Evolutionary conservation across 2,113 vertebrate species (phyloP).

Genomic region (Thymallus thymallus): DNA sequence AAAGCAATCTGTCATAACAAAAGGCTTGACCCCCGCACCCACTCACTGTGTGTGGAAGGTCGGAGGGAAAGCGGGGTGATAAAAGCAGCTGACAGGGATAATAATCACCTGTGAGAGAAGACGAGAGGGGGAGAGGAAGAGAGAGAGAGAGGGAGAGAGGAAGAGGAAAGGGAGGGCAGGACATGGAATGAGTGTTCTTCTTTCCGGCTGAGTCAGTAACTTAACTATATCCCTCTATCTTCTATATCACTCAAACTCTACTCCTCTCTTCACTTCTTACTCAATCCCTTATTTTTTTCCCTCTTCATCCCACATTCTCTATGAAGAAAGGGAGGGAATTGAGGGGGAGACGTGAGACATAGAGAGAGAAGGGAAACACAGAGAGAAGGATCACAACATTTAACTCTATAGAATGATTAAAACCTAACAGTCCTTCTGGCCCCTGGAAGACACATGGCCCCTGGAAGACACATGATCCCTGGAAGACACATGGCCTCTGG

Average conservation of each 20-base stretch:
- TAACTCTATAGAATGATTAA: neutral
- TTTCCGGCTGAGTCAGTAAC: neutral
- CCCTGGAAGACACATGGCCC: too few relatives aligned
- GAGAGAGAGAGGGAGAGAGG: too few relatives aligned
- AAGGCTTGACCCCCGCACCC: constrained; percentile 30
- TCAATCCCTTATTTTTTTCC: too few relatives aligned
- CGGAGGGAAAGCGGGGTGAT: neutral
- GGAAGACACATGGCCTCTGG: too few relatives aligned
- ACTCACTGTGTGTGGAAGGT: constrained; percentile 5
- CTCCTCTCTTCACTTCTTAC: too few relatives aligned
- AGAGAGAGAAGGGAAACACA: neutral
- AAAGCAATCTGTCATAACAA: constrained; percentile 36
- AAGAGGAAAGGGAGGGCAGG: too few relatives aligned
- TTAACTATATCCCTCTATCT: neutral
- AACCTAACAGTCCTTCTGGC: neutral
- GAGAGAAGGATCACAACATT: neutral
- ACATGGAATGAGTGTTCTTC: neutral
- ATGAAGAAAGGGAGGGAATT: too few relatives aligned
- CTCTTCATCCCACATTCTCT: too few relatives aligned
- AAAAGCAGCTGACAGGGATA: neutral
- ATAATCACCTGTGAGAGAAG: neutral
- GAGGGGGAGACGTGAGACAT: neutral
- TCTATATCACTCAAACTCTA: too few relatives aligned
- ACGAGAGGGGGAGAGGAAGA: neutral
- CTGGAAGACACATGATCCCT: too few relatives aligned